Conservation (phyloP, 2,113 vertebrate species). For the Nothoprocta pentlandii region DNA sequence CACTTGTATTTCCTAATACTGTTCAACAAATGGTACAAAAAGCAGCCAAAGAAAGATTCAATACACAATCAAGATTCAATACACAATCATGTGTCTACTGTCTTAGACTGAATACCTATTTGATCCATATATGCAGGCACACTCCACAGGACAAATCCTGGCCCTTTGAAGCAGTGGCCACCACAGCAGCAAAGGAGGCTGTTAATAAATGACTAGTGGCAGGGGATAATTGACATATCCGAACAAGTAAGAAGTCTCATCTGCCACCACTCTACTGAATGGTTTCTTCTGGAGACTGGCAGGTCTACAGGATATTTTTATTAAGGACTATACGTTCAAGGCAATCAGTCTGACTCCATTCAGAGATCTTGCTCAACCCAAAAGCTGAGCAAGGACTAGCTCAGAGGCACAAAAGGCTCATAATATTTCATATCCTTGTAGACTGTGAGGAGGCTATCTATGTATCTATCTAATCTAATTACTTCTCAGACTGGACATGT, state of each 20-base stretch:
- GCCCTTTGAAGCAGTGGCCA: background rate
- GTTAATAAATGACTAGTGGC: background rate
- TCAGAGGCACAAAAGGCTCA: background rate
- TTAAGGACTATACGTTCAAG: background rate
- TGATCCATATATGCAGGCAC: rapidly evolving
- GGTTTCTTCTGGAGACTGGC: background rate
- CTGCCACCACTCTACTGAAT: background rate
- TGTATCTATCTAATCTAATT: background rate
- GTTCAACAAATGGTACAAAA: background rate
- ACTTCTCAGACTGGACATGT: rapidly evolving
- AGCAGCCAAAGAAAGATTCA: background rate
- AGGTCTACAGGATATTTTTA: background rate
- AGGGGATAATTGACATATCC: background rate
- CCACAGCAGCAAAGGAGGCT: background rate
- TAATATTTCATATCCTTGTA: background rate
- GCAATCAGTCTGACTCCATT: background rate
- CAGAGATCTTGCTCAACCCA: background rate
- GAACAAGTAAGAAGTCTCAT: background rate
- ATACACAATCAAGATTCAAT: background rate
- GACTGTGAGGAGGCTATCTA: too few species aligned
- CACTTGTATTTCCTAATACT: background rate
- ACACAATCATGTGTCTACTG: rapidly evolving
- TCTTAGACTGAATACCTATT: background rate
- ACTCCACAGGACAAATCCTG: background rate
- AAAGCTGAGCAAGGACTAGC: background rate